Conservation (phyloP, 2,113 vertebrate species). For the Isurus oxyrinchus region DNA sequence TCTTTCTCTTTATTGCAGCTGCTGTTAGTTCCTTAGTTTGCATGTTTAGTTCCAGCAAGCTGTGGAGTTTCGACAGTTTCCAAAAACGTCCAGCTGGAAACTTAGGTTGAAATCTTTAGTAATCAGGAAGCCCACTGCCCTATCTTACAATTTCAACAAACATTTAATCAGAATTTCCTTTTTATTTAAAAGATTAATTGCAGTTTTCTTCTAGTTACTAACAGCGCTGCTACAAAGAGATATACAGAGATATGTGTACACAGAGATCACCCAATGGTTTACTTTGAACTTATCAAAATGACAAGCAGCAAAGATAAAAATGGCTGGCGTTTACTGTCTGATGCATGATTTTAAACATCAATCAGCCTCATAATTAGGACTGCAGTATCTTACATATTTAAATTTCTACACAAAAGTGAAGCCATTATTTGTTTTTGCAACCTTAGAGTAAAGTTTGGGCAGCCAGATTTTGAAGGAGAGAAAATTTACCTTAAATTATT, state of each 20-base stretch:
- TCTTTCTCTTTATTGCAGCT: too few species aligned
- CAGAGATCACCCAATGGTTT: background rate
- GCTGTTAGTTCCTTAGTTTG: background rate
- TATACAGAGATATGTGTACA: background rate
- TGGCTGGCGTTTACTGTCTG: background rate
- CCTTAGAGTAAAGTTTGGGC: too few species aligned
- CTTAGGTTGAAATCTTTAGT: background rate
- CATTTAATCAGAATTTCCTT: background rate
- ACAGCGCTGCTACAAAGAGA: background rate
- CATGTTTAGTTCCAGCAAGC: background rate
- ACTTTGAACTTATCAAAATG: conserved; percentile 15
- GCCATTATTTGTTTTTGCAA: background rate
- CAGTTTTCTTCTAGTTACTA: background rate
- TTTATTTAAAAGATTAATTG: background rate
- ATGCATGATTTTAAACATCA: background rate
- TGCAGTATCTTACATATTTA: background rate
- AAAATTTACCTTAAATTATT: background rate
- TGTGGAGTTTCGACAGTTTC: background rate
- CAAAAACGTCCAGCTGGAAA: background rate
- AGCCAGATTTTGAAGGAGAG: background rate
- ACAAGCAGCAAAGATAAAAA: background rate
- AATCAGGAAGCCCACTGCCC: background rate
- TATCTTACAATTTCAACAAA: background rate
- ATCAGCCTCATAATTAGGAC: background rate
- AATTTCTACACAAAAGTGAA: background rate